These are phyloP conservation scores for Sebastes elongatus DNA, from an alignment of 2,797 vertebrate species.

Conservation along the genomic window DNA sequence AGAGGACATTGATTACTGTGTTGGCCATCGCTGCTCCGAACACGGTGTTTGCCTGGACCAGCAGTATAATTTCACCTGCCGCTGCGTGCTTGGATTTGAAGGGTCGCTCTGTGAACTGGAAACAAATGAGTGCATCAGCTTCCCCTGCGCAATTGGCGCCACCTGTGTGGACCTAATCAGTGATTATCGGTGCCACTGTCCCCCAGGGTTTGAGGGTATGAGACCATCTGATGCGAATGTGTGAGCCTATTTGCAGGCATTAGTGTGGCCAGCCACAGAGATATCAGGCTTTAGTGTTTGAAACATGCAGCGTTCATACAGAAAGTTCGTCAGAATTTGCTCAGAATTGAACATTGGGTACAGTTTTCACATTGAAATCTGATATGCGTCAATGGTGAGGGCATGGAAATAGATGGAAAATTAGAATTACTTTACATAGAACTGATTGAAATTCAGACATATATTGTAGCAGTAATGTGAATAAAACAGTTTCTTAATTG, in stretches of 20 bases:
- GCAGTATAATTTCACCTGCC: conserved; percentile 83
- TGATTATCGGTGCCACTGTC: conserved; percentile 81
- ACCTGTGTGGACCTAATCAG: conserved; percentile 81
- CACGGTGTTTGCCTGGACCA: conserved; percentile 78
- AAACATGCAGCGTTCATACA: not conserved
- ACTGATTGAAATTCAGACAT: not conserved
- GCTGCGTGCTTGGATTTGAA: conserved; percentile 80
- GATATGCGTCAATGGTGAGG: not conserved
- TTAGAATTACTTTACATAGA: not conserved
- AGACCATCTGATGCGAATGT: conserved; percentile 61
- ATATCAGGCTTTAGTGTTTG: not conserved
- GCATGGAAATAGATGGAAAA: not conserved
- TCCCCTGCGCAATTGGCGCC: conserved; percentile 80
- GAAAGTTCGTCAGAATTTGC: not conserved
- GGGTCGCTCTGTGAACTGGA: conserved; percentile 83
- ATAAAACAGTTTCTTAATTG: not conserved
- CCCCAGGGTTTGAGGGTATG: conserved; percentile 84
- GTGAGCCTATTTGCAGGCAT: conserved; percentile 38
- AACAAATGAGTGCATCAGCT: conserved; percentile 83
- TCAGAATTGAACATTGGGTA: not conserved
- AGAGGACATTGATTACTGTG: conserved; percentile 77
- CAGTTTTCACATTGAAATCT: not conserved
- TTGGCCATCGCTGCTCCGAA: conserved; percentile 81
- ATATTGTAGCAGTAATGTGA: not conserved
- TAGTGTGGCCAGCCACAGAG: not conserved